Base-by-base conservation (phyloP, 2,797 vertebrate genomes). In the Synaphobranchus kaupii region DNA sequence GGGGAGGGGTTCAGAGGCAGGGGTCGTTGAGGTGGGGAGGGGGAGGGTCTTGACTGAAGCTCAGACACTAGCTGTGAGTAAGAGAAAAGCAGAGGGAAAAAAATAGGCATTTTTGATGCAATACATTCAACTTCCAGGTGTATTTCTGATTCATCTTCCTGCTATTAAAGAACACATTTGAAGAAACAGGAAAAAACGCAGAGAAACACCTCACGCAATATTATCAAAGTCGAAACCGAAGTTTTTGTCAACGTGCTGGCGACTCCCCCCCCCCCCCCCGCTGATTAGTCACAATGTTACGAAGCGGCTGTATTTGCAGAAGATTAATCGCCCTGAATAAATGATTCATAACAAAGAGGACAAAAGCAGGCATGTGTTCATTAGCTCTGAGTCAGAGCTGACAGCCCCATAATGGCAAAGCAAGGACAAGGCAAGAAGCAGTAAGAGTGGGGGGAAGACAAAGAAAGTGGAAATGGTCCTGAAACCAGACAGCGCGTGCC, bases 1-100 rank as follows among this genome's bases (percentile, higher is more conserved):
- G 94, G 87, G 13, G 94, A 89, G 5, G 97, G 97, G 87, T 94
- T 96, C 68, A 97, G 94, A 0, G 97, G 97, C 12, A 98, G 95
- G 0, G 97, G 97, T 84, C 97, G 96, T 91, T 96, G 93, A 0
- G 97, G 97, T 0, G 97, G 91, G 6, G 95, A 95, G 20, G 93
- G 92, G 0, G 95, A 94, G 0, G 88, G 87, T 88, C 95, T 94
- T 2, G 94, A 90, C 84, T 83, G 86, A 0, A 90, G 87, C 91
- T 96, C 91, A 80, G 93, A 93, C 80, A 91, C 92, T 78, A 94
- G 68, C 93, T 96, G 86, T 10, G 86, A 82, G 34, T 71, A n/a
- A 78, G 22, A 22, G n/a, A 54, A 78, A 44, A 4, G 56, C 68
- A 52, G 8, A 76, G 48, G 85, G 5, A 44, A 34, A 52, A 12